Evolutionary conservation across 2,888 invertebrate genomes (phyloP), one percentile per base, ranked within the genome.

Genomic region (Heliconius charithonia): DNA sequence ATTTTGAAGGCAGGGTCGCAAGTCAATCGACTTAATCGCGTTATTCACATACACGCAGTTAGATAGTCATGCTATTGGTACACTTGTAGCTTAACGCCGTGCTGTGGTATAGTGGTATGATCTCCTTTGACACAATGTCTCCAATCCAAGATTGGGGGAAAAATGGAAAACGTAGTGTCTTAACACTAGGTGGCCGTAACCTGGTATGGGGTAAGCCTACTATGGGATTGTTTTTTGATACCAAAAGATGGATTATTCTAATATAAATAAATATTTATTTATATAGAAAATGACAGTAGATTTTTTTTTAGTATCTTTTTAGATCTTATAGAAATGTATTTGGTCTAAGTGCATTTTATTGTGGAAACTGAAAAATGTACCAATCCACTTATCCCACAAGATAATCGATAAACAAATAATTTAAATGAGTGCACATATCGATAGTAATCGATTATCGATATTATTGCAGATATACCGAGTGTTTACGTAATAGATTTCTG

Each of bases 1-100:
- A 63, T 74, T 65, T 74, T 74, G 27, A 27, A 29, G 6, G 65
- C 74, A 27, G 74, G 74, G 65, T 63, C 74, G 74, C 63, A 37
- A 74, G 74, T 62, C 74, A 74, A 74, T 74, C 74, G 74, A 45
- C 63, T 74, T 74, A 74, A 74, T 74, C 74, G 74, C 62, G 65
- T 74, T 74, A 63, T 63, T 19, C 72, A 72, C 59, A 32, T 32
- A 59, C 59, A 32, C 59, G 13, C 41, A 63, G 27, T 45, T 74
- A 63, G 32, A 59, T 32, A 22, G 62, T 63, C 63, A 25, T 74
- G 37, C 41, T 32, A 29, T 59, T 6, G 22, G 16, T 70, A 45
- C 13, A 16, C 29, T 27, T 67, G 66, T 67, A 59, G n/a, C n/a
- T 59, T n/a, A n/a, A 59, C n/a, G 59, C 22, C 19, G 59, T 59